Base-by-base conservation (phyloP, 2,113 vertebrate species). In the Zingel zingel region DNA sequence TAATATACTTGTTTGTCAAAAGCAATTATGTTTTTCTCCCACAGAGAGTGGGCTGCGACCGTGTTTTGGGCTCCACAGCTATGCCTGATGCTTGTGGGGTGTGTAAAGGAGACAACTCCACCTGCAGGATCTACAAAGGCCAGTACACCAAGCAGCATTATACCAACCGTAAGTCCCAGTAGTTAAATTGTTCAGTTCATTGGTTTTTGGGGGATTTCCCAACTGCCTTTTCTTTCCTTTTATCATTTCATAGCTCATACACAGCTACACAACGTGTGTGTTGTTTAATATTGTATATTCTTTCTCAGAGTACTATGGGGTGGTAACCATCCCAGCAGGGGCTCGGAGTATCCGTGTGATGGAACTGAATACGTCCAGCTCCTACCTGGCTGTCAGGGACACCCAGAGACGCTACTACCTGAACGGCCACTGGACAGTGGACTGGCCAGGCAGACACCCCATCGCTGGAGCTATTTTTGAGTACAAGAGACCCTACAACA, bases 31-130 rank as follows among this genome's bases (percentile, higher is more conserved):
- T 68, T 78, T 82, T 70, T 77, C 72, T 89, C 86, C 30, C 86
- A 43, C 86, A 98, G 97, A 95, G 82, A 85, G 97, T 97, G 63
- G 97, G 97, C 61, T 98, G 97, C 90, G 97, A 98, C 81, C 88
- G 88, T 1, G 80, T 97, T 56, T 88, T 98, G 85, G 97, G 96
- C 30, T 98, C 97, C 0, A 84, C 91, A 33, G 96, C 96, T 23
- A 81, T 86, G 3, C 95, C 92, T 61, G 97, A 98, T 81, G 85
- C 87, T 30, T 98, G 97, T 5, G 97, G 97, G 1, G 92, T 98
- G 48, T 98, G 97, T 87, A 94, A 92, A 57, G 97, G 97, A 58
- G 94, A 97, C 89, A 97, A 97, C 86, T 96, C 97, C 59, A 96
- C 95, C 53, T 98, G 97, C 89, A 95, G 92, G 47, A 91, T 91